phyloP scores from a whole-genome alignment of 2,113 vertebrate genomes.

The Thunnus thynnus region DNA sequence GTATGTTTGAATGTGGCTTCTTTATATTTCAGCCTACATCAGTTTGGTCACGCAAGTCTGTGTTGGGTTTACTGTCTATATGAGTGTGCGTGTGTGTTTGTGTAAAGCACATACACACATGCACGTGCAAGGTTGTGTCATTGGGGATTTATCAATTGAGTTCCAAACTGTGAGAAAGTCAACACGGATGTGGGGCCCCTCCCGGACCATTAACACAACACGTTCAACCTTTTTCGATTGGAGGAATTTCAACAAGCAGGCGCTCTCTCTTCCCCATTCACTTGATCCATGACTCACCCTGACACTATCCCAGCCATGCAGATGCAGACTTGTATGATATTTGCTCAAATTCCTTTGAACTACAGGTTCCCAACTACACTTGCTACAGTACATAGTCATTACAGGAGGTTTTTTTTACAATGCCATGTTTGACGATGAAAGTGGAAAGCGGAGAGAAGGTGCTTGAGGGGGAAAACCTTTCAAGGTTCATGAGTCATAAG shows the following conservation, averaged over 20 bases:
- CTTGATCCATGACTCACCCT: constrained; percentile 67
- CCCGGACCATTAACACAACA: constrained; percentile 54
- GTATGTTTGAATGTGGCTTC: constrained; percentile 10
- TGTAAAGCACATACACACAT: neutral
- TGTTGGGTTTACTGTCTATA: neutral
- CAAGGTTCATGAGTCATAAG: constrained; percentile 46
- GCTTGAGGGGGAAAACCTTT: constrained; percentile 1
- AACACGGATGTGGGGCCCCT: constrained; percentile 68
- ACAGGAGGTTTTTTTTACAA: constrained; percentile 3
- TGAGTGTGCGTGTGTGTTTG: neutral
- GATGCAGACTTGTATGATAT: constrained; percentile 81
- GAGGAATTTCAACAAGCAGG: constrained; percentile 78
- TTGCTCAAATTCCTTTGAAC: constrained; percentile 69
- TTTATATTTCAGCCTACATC: neutral
- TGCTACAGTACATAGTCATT: constrained; percentile 23
- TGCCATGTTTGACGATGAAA: constrained; percentile 47
- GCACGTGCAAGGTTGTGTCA: neutral
- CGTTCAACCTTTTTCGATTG: constrained; percentile 65
- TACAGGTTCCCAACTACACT: constrained; percentile 25
- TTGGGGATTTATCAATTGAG: constrained; percentile 60
- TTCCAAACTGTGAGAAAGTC: constrained; percentile 76
- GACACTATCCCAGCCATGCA: constrained; percentile 70
- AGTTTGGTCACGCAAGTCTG: neutral
- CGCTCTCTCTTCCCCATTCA: constrained; percentile 62
- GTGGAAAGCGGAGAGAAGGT: constrained; percentile 17